Evolutionary conservation across 2,113 vertebrate genomes (phyloP), one percentile per base, ranked within the genome.

Genomic region (Aleadryas rufinucha): DNA sequence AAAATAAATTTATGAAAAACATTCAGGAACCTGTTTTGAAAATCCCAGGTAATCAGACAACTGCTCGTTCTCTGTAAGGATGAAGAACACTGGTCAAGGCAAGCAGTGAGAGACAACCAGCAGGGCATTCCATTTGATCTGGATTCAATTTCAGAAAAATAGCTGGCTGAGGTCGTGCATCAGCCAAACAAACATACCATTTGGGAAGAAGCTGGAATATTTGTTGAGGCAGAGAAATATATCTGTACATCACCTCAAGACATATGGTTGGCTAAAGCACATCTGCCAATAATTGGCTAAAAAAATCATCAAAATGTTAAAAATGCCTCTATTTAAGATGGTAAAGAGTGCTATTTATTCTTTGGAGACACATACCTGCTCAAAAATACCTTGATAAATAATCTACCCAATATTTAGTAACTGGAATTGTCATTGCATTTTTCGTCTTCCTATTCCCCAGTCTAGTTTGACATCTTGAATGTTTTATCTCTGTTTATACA

Each of bases 141-240:
- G 95, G 80, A 97, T 97, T 96, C 71, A 95, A 60, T 87, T 93
- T 96, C 88, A 84, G 49, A 72, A 96, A 65, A 86, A 86, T 72
- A 72, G 66, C 54, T 90, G 59, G 65, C 31, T 78, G 64, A 87
- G 35, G 45, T 35, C 6, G 6, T 93, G 39, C 70, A 87, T 89
- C 84, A 96, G 91, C 96, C 89, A 97, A 97, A 95, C 87, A 95
- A 97, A 97, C 60, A 93, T 49, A 79, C 77, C 66, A 94, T 76
- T 91, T 96, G 86, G 90, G 97, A 97, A 75, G 88, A 89, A 95
- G 94, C 70, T 87, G 80, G 84, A 94, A 94, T 87, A 90, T 71
- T 88, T 93, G 63, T 60, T 85, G 63, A 69, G 53, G 72, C 83
- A 88, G 68, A 79, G 79, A 89, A 90, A 65, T 77, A 89, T 65